phyloP scores from a whole-genome alignment of 2,113 vertebrate species.

The Sinocyclocheilus rhinocerous region DNA sequence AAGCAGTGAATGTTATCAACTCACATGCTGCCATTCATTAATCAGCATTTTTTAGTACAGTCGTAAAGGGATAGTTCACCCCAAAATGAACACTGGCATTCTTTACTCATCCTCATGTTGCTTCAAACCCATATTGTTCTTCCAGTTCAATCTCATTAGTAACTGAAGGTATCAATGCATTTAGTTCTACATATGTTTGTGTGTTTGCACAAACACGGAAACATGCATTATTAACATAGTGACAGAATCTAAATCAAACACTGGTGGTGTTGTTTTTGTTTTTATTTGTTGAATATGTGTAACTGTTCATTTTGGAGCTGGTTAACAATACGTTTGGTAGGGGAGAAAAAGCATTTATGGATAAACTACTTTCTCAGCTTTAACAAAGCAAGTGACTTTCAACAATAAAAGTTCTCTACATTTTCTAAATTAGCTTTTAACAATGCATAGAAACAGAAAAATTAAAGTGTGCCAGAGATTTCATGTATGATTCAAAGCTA shows the following conservation, averaged over 20 bases:
- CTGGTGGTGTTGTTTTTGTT: too few species aligned
- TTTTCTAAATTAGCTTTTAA: background rate
- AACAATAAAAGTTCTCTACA: background rate
- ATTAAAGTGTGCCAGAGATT: background rate
- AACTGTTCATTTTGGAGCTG: too few species aligned
- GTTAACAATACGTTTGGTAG: too few species aligned
- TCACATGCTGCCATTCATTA: background rate
- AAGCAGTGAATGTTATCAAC: background rate
- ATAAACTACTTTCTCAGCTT: too few species aligned
- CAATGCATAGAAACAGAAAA: background rate
- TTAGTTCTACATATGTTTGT: background rate
- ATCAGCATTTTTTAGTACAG: background rate
- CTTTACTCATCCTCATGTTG: too few species aligned
- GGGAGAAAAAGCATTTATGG: too few species aligned
- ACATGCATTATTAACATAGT: too few species aligned
- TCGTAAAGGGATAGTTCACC: background rate
- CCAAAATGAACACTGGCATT: background rate
- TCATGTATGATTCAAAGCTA: background rate
- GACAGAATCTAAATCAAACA: too few species aligned
- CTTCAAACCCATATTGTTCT: background rate
- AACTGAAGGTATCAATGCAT: background rate
- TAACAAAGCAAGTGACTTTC: too few species aligned
- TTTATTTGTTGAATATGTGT: too few species aligned
- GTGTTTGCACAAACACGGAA: too few species aligned
- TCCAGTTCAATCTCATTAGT: background rate